Percentiles rank a stretch among this genome's conserved stretches.
phyloP scores from a whole-genome alignment of 1,140 invertebrate species.

The Drosophila biarmipes region DNA sequence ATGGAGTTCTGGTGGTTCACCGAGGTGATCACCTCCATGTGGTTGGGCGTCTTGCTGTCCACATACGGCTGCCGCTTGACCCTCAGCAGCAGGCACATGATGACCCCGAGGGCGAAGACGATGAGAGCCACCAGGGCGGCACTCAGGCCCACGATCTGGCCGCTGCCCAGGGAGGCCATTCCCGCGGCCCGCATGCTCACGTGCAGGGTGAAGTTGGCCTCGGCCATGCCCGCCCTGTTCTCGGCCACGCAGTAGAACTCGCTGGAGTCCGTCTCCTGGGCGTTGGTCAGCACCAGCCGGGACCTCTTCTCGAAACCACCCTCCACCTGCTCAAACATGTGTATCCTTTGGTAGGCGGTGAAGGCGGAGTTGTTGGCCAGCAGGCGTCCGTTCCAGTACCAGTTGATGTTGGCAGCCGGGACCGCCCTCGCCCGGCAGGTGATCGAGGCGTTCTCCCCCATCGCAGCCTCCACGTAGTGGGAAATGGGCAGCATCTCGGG shows the following conservation, averaged over 20 bases:
- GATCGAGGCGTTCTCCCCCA: conserved; percentile 94
- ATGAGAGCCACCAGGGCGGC: conserved; percentile 92
- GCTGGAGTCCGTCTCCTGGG: conserved; percentile 93
- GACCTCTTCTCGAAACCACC: conserved; percentile 89
- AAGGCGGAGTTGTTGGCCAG: conserved; percentile 92
- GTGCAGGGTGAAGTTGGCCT: conserved; percentile 95
- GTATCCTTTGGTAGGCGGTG: conserved; percentile 91
- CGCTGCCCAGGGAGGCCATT: conserved; percentile 91
- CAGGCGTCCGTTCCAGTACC: conserved; percentile 94
- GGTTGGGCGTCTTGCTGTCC: conserved; percentile 90
- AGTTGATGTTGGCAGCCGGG: conserved; percentile 92
- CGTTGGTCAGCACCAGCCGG: conserved; percentile 92
- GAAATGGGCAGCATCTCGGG: conserved; percentile 92
- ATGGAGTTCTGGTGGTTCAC: conserved; percentile 86
- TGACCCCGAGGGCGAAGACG: conserved; percentile 90
- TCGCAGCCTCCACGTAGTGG: conserved; percentile 90
- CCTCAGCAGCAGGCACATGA: conserved; percentile 90
- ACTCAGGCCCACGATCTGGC: conserved; percentile 93
- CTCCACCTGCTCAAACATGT: conserved; percentile 91
- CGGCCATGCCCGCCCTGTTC: conserved; percentile 95
- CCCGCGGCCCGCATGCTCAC: conserved; percentile 91
- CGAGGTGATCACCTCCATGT: conserved; percentile 88
- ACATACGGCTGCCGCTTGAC: conserved; percentile 89
- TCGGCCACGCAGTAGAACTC: conserved; percentile 96
- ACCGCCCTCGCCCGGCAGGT: conserved; percentile 91